Conservation (phyloP, 2,888 invertebrate genomes). For the Azorinus chamasolen region DNA sequence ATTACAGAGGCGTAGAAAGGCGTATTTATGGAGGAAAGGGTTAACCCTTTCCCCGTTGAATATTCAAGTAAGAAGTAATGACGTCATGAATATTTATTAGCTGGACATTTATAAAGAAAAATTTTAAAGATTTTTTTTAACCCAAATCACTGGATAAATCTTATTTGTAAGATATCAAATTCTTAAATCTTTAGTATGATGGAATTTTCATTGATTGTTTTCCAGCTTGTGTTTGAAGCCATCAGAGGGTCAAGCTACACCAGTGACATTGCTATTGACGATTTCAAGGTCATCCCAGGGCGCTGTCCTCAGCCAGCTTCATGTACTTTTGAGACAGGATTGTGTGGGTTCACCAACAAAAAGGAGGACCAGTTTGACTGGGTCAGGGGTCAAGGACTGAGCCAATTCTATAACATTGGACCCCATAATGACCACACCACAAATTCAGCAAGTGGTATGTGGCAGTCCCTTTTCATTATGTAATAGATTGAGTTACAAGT, state of each 20-base stretch:
- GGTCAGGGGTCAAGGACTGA: constrained; percentile 70
- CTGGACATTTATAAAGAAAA: too few species aligned
- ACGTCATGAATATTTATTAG: too few species aligned
- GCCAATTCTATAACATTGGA: constrained; percentile 70
- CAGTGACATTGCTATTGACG: constrained; percentile 82
- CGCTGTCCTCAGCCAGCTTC: constrained; percentile 72
- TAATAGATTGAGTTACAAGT: too few species aligned
- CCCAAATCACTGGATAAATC: too few species aligned
- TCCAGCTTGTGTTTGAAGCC: constrained; percentile 77
- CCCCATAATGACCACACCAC: constrained; percentile 78
- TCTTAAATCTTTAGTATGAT: too few species aligned
- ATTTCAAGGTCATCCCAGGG: constrained; percentile 73
- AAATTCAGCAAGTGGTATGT: constrained; percentile 65
- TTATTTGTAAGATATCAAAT: too few species aligned
- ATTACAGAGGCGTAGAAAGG: too few species aligned
- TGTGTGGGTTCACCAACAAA: constrained; percentile 77
- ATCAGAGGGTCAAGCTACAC: constrained; percentile 61
- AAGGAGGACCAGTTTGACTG: constrained; percentile 77
- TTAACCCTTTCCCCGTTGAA: too few species aligned
- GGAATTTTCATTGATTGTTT: constrained; percentile 16
- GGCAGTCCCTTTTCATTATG: background rate
- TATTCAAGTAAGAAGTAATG: too few species aligned
- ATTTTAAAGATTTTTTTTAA: background rate
- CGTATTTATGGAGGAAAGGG: too few species aligned
- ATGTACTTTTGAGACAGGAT: constrained; percentile 79